A percentile compares a stretch with the other conserved stretches of the same genome.
Conservation (phyloP, 2,797 vertebrate species). For the Rallus crepitans region DNA sequence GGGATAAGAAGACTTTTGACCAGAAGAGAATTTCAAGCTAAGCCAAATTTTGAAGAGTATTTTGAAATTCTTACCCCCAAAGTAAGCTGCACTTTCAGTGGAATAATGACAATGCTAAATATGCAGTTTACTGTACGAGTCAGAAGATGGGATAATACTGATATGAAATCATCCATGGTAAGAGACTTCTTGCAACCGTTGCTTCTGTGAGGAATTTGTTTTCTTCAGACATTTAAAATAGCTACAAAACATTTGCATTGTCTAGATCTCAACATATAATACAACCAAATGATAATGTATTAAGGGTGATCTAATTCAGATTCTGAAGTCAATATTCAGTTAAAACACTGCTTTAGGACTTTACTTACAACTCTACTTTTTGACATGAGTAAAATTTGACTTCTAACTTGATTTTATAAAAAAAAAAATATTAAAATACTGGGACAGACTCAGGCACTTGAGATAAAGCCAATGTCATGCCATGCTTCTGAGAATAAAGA, state of each 20-base stretch:
- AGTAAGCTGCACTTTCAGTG: constrained; percentile 92
- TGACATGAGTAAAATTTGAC: background rate
- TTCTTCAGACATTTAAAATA: background rate
- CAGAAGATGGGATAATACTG: constrained; percentile 83
- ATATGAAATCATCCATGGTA: constrained; percentile 90
- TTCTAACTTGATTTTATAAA: background rate
- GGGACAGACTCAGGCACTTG: background rate
- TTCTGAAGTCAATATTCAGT: background rate
- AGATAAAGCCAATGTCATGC: background rate
- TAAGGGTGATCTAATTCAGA: background rate
- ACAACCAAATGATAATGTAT: background rate
- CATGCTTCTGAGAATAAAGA: background rate
- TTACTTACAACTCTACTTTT: background rate
- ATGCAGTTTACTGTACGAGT: constrained; percentile 94
- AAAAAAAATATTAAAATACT: background rate
- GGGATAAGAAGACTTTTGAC: constrained; percentile 90
- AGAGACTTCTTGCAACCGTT: constrained; percentile 50
- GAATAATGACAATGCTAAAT: constrained; percentile 96
- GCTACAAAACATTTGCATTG: background rate
- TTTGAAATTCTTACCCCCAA: constrained; percentile 92
- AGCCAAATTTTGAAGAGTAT: constrained; percentile 89
- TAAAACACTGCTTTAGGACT: background rate
- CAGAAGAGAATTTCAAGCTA: constrained; percentile 87
- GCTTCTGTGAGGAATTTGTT: background rate
- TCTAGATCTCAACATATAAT: background rate